A percentile compares a stretch with the other conserved stretches of the same genome.
Conservation (phyloP, 1,140 invertebrate species). For the Acromyrmex charruanus region DNA sequence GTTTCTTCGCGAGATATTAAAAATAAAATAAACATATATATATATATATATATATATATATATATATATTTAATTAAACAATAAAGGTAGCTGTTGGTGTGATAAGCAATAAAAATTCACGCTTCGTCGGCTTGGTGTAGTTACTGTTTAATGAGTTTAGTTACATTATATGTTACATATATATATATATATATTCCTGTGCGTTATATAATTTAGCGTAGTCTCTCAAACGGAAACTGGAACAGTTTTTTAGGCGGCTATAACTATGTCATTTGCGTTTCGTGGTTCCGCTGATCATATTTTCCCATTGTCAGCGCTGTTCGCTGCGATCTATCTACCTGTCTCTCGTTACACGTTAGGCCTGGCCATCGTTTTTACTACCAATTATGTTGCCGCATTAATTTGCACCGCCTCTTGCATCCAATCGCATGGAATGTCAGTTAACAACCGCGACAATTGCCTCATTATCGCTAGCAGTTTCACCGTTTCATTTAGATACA, state of each 20-base stretch:
- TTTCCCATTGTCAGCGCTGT: constrained; percentile 60
- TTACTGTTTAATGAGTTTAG: constrained; percentile 25
- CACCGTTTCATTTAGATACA: background rate
- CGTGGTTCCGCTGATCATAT: constrained; percentile 40
- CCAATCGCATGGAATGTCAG: constrained; percentile 57
- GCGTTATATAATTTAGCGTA: constrained; percentile 2
- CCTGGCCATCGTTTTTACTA: constrained; percentile 57
- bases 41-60: background rate
- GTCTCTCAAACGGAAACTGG: constrained; percentile 10
- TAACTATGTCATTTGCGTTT: constrained; percentile 57
- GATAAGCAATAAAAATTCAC: background rate
- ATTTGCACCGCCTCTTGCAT: constrained; percentile 49
- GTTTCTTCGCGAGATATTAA: background rate
- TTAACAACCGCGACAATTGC: constrained; percentile 41
- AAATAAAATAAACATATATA: background rate
- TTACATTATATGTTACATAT: too few species aligned
- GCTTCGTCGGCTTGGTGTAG: background rate
- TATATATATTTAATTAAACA: background rate
- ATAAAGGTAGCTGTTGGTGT: background rate
- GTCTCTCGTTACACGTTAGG: constrained; percentile 35
- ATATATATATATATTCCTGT: too few species aligned
- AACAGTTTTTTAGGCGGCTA: constrained; percentile 32
- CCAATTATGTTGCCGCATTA: constrained; percentile 64
- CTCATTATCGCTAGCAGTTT: constrained; percentile 51
- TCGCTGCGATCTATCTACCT: constrained; percentile 50